A percentile compares a stretch with the other conserved stretches of the same genome.
These are phyloP conservation scores for Agapornis canus DNA, from an alignment of 2,797 vertebrate genomes.

Conservation along the genomic window DNA sequence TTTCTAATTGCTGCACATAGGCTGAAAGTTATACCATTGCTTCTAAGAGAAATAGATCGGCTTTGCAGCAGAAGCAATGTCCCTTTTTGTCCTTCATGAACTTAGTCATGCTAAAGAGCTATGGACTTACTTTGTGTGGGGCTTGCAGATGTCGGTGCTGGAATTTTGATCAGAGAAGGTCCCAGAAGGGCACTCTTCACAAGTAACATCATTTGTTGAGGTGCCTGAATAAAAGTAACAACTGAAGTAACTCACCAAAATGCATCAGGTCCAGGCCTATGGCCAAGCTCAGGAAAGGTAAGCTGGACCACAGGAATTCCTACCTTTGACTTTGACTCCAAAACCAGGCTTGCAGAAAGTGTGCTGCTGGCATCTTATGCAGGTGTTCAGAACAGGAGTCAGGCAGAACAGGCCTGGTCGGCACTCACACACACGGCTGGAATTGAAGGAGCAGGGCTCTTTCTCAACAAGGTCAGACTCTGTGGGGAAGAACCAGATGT, in stretches of 20 bases:
- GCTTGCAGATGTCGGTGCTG: slow-evolving; percentile 39
- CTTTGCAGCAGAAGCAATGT: not conserved
- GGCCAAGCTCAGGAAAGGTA: not conserved
- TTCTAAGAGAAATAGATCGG: not conserved
- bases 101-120: not conserved
- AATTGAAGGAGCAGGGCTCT: slow-evolving; percentile 29
- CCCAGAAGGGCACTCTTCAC: slow-evolving; percentile 33
- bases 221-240: slow-evolving; percentile 33
- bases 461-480: slow-evolving; percentile 62
- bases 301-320: not conserved
- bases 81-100: not conserved
- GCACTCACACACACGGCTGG: slow-evolving; percentile 46
- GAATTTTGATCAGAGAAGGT: slow-evolving; percentile 26
- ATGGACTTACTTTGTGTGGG: slow-evolving; percentile 51
- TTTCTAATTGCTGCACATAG: not conserved
- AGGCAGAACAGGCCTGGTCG: slow-evolving; percentile 52
- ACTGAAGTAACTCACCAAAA: not conserved
- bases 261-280: accelerated
- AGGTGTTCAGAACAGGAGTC: accelerated
- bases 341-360: slow-evolving; percentile 28
- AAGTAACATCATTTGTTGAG: slow-evolving; percentile 38
- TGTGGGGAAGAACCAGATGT: not conserved
- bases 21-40: not conserved
- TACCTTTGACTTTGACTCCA: slow-evolving; percentile 62
- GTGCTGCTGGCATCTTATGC: slow-evolving; percentile 25